Base-by-base conservation (phyloP, 2,113 vertebrate genomes). In the Spheniscus mendiculus region DNA sequence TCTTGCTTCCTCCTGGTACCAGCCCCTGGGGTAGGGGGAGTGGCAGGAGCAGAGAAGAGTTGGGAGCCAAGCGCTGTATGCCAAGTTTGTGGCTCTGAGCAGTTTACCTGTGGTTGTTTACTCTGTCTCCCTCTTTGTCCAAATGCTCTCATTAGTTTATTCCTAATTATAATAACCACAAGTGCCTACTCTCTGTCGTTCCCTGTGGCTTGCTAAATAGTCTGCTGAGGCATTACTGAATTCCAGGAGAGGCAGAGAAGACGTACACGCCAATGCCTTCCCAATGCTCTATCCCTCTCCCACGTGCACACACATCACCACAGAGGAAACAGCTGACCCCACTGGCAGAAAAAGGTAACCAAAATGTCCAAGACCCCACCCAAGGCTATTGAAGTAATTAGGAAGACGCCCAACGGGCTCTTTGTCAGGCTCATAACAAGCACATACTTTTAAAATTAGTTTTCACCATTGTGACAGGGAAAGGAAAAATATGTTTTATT, bases 361-460 rank as follows among this genome's bases (percentile, higher is more conserved):
- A 56, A 59, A 92, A 65, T 9, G 4, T 89, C 76, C 87, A 83
- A 62, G 42, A 38, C 81, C 12, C 58, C 93, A 87, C 93, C 96
- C 89, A 72, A 72, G 29, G 25, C 15, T 30, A 58, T 14, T 94
- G 77, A 55, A 92, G 20, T 23, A 49, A 87, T 86, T 74, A 95
- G 42, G 49, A 88, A 58, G 29, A 92, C 5, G 3, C 79, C 81
- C 72, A 59, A 12, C 2, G 6, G 14, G 34, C 9, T 76, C 17
- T 90, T 86, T 52, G 45, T 89, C 67, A 93, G 30, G 6, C 52
- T 89, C 10, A 40, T 62, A 81, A 83, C 11, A 29, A 74, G 61
- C 47, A 79, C 85, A 95, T 95, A 74, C 27, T 90, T 91, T 92
- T 82, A 76, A 93, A 91, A 80, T 95, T 85, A 85, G 40, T 76